Evolutionary conservation across 2,113 vertebrate species (phyloP), one percentile per base, ranked within the genome.

Genomic region (Chloropsis hardwickii): DNA sequence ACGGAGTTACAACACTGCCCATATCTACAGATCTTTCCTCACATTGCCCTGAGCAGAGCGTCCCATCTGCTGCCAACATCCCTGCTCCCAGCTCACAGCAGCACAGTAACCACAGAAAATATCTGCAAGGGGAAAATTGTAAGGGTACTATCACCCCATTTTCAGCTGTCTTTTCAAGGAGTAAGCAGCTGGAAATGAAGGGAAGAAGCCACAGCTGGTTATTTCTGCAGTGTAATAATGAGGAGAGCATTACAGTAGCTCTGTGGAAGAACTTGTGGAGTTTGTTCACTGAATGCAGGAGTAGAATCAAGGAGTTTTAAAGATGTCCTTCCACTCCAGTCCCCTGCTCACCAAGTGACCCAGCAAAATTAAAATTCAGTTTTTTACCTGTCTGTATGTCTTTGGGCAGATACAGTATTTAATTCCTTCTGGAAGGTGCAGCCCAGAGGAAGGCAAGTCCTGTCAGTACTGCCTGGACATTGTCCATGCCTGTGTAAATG

Each of bases 1-100:
- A 33, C 0, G 0, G 61, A 61, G 40, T 57, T 29, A 45, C 66
- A 76, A 3, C 37, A 39, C 28, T 45, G 42, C 29, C 48, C 2
- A 0, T 18, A 65, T 19, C 73, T 23, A 8, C 11, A 0, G 1
- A 10, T 60, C 83, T 35, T 47, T 27, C 37, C 60, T 84, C 60
- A 39, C 7, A 9, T 0, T 12, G 37, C 51, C 48, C 60, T 4
- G 29, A 58, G 28, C 6, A 9, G 81, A 37, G 69, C 22, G 56
- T 89, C 61, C n/a, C 3, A 1, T 9, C 64, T 73, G 28, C 21
- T 72, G 69, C 42, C 77, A 54, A 8, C 2, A 1, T 23, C 37
- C 44, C 53, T 40, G 67, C 65, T 25, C 66, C 74, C 64, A 47
- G 27, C 10, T 4, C 28, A 9, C 61, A 62, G 74, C 23, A 84